Base-by-base conservation (phyloP, 2,113 vertebrate genomes). In the Arothron firmamentum region DNA sequence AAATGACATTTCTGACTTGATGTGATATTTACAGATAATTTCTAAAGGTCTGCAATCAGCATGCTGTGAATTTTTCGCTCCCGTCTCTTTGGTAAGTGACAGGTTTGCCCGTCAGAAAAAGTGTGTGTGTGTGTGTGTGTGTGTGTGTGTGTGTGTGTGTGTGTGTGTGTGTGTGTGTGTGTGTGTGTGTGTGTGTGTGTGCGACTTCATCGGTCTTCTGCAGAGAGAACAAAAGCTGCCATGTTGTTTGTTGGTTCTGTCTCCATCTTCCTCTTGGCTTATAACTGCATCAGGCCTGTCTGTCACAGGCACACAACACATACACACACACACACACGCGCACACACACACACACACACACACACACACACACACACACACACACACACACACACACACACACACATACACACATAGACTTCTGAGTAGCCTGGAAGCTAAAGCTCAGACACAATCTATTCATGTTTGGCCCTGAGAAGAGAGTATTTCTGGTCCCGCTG, bases 401-500 rank as follows among this genome's bases (percentile, higher is more conserved):
- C 15, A 12, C 42, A 43, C 15, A 15, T 7, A 43, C 2, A 15
- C 15, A 60, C 20, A 18, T 20, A 31, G n/a, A 72, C 57, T 67
- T 73, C 64, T 50, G 72, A 68, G 65, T 70, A 54, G 53, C 34
- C 72, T 64, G 62, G 57, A 61, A 53, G 62, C 67, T 59, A 59
- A 62, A 51, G 52, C 51, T 66, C 21, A 64, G 42, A 60, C 51
- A 53, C 1, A 25, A 48, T 34, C 56, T 58, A 51, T 67, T 71
- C 53, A 61, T 70, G 43, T 41, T 64, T 67, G 49, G 69, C 59
- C 75, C 52, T 19, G 31, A 69, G 62, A 47, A 54, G 45, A 45
- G 56, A 38, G 64, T 79, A 81, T 81, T 83, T 85, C n/a, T 83
- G 17, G 65, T 58, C 68, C n/a, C 59, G 7, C 49, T 1, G 9